Evolutionary conservation across 2,888 invertebrate species (phyloP).

Genomic region (Hydriomena furcata): DNA sequence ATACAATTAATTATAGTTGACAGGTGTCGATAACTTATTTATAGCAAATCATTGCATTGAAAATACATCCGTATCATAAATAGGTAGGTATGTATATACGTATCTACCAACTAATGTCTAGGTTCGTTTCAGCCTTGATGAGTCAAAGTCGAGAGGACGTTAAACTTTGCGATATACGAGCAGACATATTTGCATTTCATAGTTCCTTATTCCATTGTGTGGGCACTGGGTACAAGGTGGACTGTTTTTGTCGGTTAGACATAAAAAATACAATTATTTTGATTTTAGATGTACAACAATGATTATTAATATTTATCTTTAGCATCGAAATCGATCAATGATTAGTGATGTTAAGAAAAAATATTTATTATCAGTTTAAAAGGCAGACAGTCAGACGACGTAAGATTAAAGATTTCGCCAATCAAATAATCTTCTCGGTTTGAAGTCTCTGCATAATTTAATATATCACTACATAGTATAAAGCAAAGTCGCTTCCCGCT

Average conservation of each 20-base stretch:
- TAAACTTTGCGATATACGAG: slow-evolving; percentile 33
- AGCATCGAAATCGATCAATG: too few species aligned
- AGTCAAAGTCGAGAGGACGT: slow-evolving; percentile 39
- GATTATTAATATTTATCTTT: too few species aligned
- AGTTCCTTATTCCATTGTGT: slow-evolving; percentile 40
- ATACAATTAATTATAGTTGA: slow-evolving; percentile 9
- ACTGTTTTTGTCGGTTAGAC: slow-evolving; percentile 13
- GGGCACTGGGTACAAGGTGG: slow-evolving; percentile 26
- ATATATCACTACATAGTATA: too few species aligned
- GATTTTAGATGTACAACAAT: too few species aligned
- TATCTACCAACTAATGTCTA: slow-evolving; percentile 23
- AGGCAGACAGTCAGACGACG: too few species aligned
- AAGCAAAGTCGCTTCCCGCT: too few species aligned
- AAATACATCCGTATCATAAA: slow-evolving; percentile 30
- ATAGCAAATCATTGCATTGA: slow-evolving; percentile 12
- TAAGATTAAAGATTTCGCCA: too few species aligned
- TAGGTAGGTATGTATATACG: background rate
- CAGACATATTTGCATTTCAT: slow-evolving; percentile 35
- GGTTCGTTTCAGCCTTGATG: slow-evolving; percentile 35
- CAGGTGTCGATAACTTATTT: slow-evolving; percentile 18
- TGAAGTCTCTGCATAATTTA: too few species aligned
- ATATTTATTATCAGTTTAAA: too few species aligned
- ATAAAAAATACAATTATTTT: background rate
- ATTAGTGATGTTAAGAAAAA: too few species aligned
- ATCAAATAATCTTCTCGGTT: too few species aligned